Evolutionary conservation across 2,888 invertebrate genomes (phyloP), one percentile per base, ranked within the genome.

Genomic region (Lasioglossum leucozonium): DNA sequence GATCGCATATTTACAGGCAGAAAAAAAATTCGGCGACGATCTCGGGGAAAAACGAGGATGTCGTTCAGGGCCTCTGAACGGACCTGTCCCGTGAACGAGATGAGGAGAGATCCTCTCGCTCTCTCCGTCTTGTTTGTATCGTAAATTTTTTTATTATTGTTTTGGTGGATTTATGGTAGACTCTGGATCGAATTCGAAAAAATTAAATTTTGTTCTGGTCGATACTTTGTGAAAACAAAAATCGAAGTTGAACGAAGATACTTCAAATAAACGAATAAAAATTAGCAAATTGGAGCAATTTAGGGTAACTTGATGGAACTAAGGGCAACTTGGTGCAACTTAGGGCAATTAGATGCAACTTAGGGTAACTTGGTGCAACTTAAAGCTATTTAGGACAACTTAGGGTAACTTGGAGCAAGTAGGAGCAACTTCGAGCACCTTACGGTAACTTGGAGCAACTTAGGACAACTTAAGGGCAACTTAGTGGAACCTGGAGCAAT

Each of bases 1-100:
- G 77, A 73, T 77, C 58, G 69, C 67, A 84, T 77, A 77, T 83
- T 84, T 84, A 79, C 75, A 65, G 74, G 72, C 37, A n/a, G 71
- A 2, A 47, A 44, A 40, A 65, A 69, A 72, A 37, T 69, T 65
- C 77, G 67, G 69, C 37, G 76, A 47, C 77, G 69, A 51, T 40
- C 55, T n/a, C 51, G 37, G 40, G 74, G 73, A 62, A 65, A 37
- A n/a, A 40, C 37, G 69, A 74, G 84, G 84, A 83, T 83, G 62
- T 74, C 84, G 84, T 83, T 84, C 84, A 73, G 84, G 84, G 84
- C 37, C 77, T 83, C 34, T 73, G 72, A 47, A 80, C 55, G 87
- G 30, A 37, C 44, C 76, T 76, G 76, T 81, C 79, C 69, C 72
- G 26, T 72, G 72, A 40, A 40, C 37, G 65, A 62, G n/a, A 37